Percentiles rank a stretch among this genome's conserved stretches.
These are phyloP conservation scores for Ennomos quercinarius DNA, from an alignment of 2,888 invertebrate genomes.

Conservation along the genomic window DNA sequence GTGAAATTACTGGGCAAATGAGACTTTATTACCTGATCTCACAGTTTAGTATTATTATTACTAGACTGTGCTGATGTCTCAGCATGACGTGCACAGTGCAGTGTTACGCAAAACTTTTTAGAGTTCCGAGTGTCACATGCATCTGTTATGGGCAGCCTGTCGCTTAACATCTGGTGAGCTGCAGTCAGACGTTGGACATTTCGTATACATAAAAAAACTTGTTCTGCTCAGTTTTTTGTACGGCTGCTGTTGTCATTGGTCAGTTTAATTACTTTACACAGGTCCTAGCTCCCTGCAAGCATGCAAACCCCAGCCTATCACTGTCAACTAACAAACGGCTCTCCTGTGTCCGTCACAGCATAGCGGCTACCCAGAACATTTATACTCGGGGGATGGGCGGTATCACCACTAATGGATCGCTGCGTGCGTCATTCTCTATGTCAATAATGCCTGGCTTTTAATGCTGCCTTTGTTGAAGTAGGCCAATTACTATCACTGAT, in stretches of 20 bases:
- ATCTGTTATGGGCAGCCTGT: no score
- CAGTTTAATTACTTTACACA: background rate
- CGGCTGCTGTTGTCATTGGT: background rate
- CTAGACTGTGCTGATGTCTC: no score
- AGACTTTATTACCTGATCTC: no score
- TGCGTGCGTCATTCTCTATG: constrained; percentile 66
- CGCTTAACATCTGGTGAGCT: no score
- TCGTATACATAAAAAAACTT: no score
- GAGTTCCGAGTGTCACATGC: no score
- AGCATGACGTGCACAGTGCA: no score
- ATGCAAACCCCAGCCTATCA: background rate
- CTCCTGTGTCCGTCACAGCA: constrained; percentile 21
- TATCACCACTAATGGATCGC: constrained; percentile 68
- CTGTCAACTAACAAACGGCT: constrained; percentile 11
- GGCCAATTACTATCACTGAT: constrained; percentile 66
- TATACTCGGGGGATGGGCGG: constrained; percentile 44
- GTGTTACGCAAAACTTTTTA: no score
- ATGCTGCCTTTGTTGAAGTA: constrained; percentile 72
- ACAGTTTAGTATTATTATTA: no score
- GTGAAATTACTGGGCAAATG: no score
- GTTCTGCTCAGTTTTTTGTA: no score
- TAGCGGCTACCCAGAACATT: constrained; percentile 19
- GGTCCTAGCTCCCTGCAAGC: background rate
- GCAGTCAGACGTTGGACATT: no score
- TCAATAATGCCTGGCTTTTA: constrained; percentile 72